Conservation (phyloP, 2,888 invertebrate genomes). For the Phengaris alcon region DNA sequence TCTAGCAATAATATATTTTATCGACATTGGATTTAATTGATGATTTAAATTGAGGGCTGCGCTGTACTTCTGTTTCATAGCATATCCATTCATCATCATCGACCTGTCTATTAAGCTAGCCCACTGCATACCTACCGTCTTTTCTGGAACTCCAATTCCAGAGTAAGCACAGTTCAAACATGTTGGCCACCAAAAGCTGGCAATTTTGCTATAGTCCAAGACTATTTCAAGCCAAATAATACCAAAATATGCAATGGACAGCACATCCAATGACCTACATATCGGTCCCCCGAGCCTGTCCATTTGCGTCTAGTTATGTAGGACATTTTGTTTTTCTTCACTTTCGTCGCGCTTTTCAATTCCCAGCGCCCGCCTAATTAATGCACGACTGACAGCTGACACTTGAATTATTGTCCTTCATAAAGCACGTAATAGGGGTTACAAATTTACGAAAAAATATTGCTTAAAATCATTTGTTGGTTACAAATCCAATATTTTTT, state of each 20-base stretch:
- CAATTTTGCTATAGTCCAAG: too few relatives aligned
- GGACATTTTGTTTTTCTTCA: conserved; percentile 45
- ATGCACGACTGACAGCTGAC: conserved; percentile 43
- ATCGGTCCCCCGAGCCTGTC: conserved; percentile 43
- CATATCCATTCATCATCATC: too few relatives aligned
- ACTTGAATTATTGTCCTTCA: conserved; percentile 42
- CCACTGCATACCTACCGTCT: too few relatives aligned
- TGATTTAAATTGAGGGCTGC: too few relatives aligned
- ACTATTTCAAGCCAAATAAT: neutral
- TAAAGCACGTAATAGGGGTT: neutral
- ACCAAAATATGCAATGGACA: neutral
- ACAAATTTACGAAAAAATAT: neutral
- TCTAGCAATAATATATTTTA: too few relatives aligned
- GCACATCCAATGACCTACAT: neutral
- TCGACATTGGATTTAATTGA: too few relatives aligned
- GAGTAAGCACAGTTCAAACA: too few relatives aligned
- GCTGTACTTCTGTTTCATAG: too few relatives aligned
- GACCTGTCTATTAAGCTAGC: too few relatives aligned
- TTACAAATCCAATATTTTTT: too few relatives aligned
- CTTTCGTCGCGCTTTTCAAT: conserved; percentile 55
- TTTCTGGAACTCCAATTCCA: too few relatives aligned
- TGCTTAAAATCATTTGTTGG: neutral
- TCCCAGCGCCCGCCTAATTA: conserved; percentile 57
- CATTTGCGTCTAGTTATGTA: conserved; percentile 44
- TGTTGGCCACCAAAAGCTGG: too few relatives aligned